Evolutionary conservation across 2,113 vertebrate species (phyloP).

Genomic region (Megatriorchis doriae): DNA sequence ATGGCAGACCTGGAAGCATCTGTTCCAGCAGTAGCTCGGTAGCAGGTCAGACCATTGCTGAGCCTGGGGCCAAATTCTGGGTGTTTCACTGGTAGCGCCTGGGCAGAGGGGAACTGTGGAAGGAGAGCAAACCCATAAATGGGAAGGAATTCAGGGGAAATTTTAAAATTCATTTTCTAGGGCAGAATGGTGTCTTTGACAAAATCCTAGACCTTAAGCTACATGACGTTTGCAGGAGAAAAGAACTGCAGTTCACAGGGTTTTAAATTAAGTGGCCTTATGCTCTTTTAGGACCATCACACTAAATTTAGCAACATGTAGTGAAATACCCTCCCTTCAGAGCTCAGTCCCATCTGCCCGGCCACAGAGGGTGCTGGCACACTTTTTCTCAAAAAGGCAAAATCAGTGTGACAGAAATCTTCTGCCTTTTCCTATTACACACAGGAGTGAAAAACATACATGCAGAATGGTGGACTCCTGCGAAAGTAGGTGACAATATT

Average conservation of each 20-base stretch:
- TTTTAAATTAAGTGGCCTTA: not conserved
- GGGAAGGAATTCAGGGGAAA: not conserved
- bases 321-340: not conserved
- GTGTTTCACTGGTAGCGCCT: not conserved
- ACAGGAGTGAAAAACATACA: not conserved
- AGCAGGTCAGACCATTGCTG: not conserved
- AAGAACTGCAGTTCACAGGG: not conserved
- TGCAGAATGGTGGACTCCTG: not conserved
- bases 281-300: not conserved
- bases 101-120: not conserved
- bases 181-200: not conserved
- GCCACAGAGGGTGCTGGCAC: not conserved
- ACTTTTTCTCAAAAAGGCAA: constrained; percentile 23
- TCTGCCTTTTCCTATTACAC: constrained; percentile 7
- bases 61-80: not conserved
- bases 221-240: not conserved
- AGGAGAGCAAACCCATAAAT: not conserved
- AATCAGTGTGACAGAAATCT: not conserved
- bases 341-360: not conserved
- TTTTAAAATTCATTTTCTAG: not conserved
- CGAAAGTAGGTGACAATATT: constrained; percentile 11
- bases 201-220: not conserved
- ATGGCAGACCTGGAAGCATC: not conserved
- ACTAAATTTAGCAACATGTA: not conserved
- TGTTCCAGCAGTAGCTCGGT: not conserved